Evolutionary conservation across 2,888 invertebrate genomes (phyloP), one percentile per base, ranked within the genome.

Genomic region (Pristionchus arcanus): DNA sequence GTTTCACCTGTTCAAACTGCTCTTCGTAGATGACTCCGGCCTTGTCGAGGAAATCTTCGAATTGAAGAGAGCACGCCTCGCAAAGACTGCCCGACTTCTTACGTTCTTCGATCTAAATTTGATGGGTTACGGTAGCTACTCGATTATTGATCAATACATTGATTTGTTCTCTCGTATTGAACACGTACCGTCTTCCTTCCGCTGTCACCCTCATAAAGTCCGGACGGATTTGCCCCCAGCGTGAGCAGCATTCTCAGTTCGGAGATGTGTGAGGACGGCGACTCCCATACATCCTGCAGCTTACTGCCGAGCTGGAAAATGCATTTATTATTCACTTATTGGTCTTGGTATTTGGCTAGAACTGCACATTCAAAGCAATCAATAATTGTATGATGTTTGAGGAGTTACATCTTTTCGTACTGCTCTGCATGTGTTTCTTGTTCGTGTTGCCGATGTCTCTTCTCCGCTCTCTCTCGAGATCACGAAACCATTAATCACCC

Each of bases 1-100:
- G 42, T 49, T 49, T 71, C 66, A 92, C 93, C 91, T 91, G 91
- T 59, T 93, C 93, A 59, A 91, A 94, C 92, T 94, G 94, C 49
- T 93, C 92, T 85, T 94, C 93, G 89, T 94, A 93, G 68, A 94
- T 93, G 28, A 91, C 90, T 63, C 91, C 91, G 31, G 94, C 93
- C 71, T 90, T 91, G 37, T 92, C 91, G 31, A 94, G 92, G 77
- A 94, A 94, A 42, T 91, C 90, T 11, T 91, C 90, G 90, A 91
- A 94, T 81, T 94, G 94, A 7, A 71, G 68, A 13, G 77, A 91
- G 87, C 94, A 94, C 42, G 90, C 89, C 49, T 91, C 90, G 77
- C 94, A 94, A 49, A 94, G 91, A 87, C 91, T 92, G 59, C 94
- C 94, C 31, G 91, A 91, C 16, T 93, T 92, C 42, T 92, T 89